Evolutionary conservation across 2,888 invertebrate genomes (phyloP), one percentile per base, ranked within the genome.

Genomic region (Drosophila pseudotalamancana): DNA sequence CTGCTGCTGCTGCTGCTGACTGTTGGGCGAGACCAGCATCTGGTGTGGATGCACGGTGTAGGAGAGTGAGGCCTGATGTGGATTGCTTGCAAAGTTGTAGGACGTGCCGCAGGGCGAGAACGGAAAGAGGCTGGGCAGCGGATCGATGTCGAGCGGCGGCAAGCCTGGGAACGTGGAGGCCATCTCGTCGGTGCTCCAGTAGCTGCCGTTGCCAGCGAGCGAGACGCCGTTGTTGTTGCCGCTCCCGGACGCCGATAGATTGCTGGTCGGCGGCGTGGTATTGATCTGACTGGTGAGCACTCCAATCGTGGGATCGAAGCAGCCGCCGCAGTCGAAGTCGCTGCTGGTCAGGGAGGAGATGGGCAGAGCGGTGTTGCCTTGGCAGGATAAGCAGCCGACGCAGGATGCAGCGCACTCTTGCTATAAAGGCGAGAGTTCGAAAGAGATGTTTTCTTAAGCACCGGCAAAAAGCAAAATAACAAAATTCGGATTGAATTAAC

Each of bases 61-160:
- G 34, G 92, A 92, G 57, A 93, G 90, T 39, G 93, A 91, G 56
- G 93, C 92, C 78, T 92, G 92, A 53, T 90, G 90, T 35, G 90
- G 90, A 78, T 91, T 91, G 54, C 92, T 82, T 65, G 90, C 88
- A 67, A 92, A 91, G 61, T 95, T 96, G 92, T 96, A 96, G 48
- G 93, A 92, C 61, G 94, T 94, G 60, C 95, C 94, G 89, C 96
- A 96, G 0, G 97, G 96, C 45, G 96, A 96, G 91, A 97, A 97
- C 2, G 97, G 95, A 85, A 97, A 97, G 51, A 97, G 94, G 60
- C 95, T 95, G 0, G 97, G 96, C 74, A 97, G 91, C 6, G 97
- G 97, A 88, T 98, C 97, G 89, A 97, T 93, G 89, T 97, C 97
- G 78, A 97, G 92, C 0, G 96, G 94, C 19, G 97, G 96, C 79